A percentile compares a stretch with the other conserved stretches of the same genome.
phyloP scores from a whole-genome alignment of 2,797 vertebrate genomes.

The Echeneis naucrates region DNA sequence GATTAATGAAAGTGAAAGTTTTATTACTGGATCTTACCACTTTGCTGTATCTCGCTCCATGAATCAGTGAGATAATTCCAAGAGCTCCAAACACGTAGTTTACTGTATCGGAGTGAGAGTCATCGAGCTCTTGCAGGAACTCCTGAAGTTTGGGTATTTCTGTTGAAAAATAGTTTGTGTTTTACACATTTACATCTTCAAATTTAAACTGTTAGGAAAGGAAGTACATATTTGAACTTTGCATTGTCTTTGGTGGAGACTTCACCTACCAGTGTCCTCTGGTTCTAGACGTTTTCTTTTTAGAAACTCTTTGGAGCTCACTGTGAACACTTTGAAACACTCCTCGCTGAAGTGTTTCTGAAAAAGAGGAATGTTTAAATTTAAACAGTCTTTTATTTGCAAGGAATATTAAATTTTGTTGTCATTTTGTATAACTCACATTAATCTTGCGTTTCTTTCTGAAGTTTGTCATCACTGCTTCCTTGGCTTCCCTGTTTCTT shows the following conservation, averaged over 20 bases:
- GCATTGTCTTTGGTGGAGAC: not conserved
- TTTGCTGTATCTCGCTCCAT: slow-evolving; percentile 20
- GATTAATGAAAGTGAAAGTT: not conserved
- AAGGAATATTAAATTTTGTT: not conserved
- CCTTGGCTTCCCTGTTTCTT: slow-evolving; percentile 36
- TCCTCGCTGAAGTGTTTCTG: slow-evolving; percentile 63
- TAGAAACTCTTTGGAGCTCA: slow-evolving; percentile 53
- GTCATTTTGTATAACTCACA: slow-evolving; percentile 13
- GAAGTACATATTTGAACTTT: not conserved
- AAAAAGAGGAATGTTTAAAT: not conserved
- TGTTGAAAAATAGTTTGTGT: slow-evolving; percentile 11
- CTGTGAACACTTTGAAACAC: slow-evolving; percentile 60
- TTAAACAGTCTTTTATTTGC: not conserved
- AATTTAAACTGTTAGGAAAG: not conserved
- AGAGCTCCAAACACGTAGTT: slow-evolving; percentile 60
- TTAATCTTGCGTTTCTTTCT: not conserved
- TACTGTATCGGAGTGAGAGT: slow-evolving; percentile 37
- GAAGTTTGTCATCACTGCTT: slow-evolving; percentile 18
- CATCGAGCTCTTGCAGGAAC: slow-evolving; percentile 44
- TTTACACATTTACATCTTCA: accelerated
- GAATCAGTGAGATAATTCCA: slow-evolving; percentile 66
- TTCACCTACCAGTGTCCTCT: slow-evolving; percentile 51
- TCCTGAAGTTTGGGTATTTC: slow-evolving; percentile 60
- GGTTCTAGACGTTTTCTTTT: accelerated
- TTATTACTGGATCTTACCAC: slow-evolving; percentile 19